Conservation (phyloP, 1,140 invertebrate species). For the Cephus cinctus region DNA sequence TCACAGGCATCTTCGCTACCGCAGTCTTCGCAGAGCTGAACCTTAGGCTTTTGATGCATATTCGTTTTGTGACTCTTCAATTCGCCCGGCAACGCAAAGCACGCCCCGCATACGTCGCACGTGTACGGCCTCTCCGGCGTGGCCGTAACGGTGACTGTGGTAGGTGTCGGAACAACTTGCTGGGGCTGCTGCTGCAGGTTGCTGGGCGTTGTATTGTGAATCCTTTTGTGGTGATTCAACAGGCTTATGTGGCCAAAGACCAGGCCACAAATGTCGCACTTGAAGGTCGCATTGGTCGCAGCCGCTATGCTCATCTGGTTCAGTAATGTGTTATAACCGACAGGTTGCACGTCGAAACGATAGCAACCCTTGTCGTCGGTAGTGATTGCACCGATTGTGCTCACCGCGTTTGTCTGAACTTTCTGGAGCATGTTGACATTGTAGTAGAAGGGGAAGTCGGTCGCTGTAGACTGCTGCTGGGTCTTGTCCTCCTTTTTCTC, state of each 20-base stretch:
- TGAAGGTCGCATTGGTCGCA: slow-evolving; percentile 77
- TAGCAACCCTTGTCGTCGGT: slow-evolving; percentile 58
- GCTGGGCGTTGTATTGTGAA: slow-evolving; percentile 63
- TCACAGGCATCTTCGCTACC: slow-evolving; percentile 54
- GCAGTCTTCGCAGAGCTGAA: slow-evolving; percentile 53
- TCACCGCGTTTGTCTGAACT: slow-evolving; percentile 51
- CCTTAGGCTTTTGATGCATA: slow-evolving; percentile 53
- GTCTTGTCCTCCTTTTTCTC: slow-evolving; percentile 53
- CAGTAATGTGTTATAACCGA: slow-evolving; percentile 58
- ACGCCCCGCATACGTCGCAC: slow-evolving; percentile 61
- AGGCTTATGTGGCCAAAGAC: slow-evolving; percentile 78
- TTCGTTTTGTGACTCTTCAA: slow-evolving; percentile 58
- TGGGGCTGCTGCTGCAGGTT: slow-evolving; percentile 57
- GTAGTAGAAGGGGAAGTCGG: slow-evolving; percentile 60
- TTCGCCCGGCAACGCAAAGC: slow-evolving; percentile 59
- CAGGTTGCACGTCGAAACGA: slow-evolving; percentile 60
- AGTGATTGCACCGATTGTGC: slow-evolving; percentile 52
- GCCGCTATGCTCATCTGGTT: slow-evolving; percentile 61
- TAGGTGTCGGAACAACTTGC: slow-evolving; percentile 57
- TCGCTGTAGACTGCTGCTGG: slow-evolving; percentile 47
- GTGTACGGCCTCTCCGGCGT: slow-evolving; percentile 61
- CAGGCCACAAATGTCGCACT: slow-evolving; percentile 81
- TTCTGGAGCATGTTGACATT: slow-evolving; percentile 61
- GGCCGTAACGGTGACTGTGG: slow-evolving; percentile 60
- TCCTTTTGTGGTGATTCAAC: slow-evolving; percentile 78